phyloP scores from a whole-genome alignment of 2,888 invertebrate genomes.

The Brenthis daphne region DNA sequence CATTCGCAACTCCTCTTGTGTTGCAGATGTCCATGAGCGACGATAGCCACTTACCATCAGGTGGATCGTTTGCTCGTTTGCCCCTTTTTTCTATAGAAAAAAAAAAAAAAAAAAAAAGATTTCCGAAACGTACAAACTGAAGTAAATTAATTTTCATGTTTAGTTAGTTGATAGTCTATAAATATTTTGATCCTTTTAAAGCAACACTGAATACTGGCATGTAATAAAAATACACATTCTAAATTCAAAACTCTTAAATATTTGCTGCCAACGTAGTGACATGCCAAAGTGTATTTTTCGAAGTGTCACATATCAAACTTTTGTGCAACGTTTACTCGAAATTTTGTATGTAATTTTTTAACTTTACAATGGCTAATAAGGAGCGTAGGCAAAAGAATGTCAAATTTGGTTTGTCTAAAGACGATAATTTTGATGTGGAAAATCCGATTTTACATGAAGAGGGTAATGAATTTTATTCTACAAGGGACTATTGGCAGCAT shows the following conservation, averaged over 20 bases:
- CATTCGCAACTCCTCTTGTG: too few species aligned
- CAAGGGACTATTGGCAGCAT: constrained; percentile 69
- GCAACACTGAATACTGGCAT: constrained; percentile 1
- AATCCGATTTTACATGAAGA: constrained; percentile 50
- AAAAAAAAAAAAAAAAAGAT: too few species aligned
- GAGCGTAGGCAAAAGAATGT: constrained; percentile 65
- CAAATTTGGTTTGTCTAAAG: constrained; percentile 68
- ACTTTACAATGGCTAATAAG: constrained; percentile 51
- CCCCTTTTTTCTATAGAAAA: too few species aligned
- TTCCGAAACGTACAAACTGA: too few species aligned
- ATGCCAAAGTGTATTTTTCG: constrained; percentile 4
- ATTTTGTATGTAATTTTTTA: constrained; percentile 47
- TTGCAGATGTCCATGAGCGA: too few species aligned
- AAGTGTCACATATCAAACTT: constrained; percentile 31
- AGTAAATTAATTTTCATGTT: too few species aligned
- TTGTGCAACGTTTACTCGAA: constrained; percentile 50
- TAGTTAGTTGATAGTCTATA: too few species aligned
- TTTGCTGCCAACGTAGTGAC: neutral
- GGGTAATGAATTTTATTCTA: constrained; percentile 57
- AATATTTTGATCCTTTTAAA: too few species aligned
- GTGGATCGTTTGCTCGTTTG: too few species aligned
- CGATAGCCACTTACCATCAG: too few species aligned
- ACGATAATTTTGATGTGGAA: constrained; percentile 60
- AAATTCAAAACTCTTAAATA: constrained; percentile 20
- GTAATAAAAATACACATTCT: constrained; percentile 7